These are phyloP conservation scores for Gnathonemus echidnorhynchus DNA, from an alignment of 2,113 vertebrate species.

Conservation along the genomic window DNA sequence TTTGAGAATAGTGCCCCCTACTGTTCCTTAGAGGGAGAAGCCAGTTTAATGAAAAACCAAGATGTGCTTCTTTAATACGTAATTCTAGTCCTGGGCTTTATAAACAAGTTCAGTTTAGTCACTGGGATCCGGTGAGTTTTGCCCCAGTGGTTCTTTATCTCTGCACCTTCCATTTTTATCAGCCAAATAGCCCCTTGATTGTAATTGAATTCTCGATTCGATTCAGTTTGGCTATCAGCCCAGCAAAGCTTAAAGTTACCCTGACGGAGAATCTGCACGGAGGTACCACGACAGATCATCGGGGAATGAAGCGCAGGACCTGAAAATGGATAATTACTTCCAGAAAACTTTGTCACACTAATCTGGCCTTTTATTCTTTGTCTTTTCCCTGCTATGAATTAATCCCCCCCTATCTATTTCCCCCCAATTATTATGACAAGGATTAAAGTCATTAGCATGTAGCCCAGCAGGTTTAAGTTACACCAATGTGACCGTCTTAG, in stretches of 20 bases:
- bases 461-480: background rate
- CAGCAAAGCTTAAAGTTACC: background rate
- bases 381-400: background rate
- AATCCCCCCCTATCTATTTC: background rate
- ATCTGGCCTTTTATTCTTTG: background rate
- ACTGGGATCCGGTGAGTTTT: background rate
- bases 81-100: background rate
- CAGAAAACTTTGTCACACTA: background rate
- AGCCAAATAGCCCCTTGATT: background rate
- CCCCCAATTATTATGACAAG: background rate
- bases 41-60: background rate
- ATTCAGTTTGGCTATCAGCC: background rate
- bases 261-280: background rate
- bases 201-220: background rate
- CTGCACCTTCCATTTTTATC: background rate
- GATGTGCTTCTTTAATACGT: background rate
- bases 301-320: background rate
- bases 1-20: constrained; percentile 3
- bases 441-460: background rate
- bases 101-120: background rate
- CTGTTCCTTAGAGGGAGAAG: background rate
- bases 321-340: background rate
- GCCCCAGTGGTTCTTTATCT: background rate
- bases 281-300: background rate
- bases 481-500: background rate